These are phyloP conservation scores for Thamnophis sirtalis DNA, from an alignment of 2,113 vertebrate species.

Conservation along the genomic window DNA sequence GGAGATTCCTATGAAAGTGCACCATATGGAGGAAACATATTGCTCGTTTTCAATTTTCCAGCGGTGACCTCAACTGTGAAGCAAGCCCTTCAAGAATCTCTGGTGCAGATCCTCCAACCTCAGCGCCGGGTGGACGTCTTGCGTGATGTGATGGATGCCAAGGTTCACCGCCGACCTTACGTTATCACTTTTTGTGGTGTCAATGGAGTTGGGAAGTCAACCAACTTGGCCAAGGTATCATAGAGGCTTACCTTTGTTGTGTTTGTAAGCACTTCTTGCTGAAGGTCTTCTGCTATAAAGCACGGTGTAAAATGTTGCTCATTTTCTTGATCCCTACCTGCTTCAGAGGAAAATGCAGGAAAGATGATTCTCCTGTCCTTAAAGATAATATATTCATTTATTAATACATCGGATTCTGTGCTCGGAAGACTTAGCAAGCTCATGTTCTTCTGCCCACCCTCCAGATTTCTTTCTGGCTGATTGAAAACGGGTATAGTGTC, in stretches of 20 bases:
- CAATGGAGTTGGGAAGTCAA: slow-evolving; percentile 96
- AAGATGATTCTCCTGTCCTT: background rate
- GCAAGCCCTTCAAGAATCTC: slow-evolving; percentile 91
- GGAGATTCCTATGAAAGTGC: background rate
- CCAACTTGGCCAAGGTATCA: slow-evolving; percentile 91
- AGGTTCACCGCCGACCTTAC: slow-evolving; percentile 83
- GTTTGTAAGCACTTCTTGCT: background rate
- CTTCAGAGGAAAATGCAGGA: background rate
- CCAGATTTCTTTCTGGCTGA: slow-evolving; percentile 96
- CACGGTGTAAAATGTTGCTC: background rate
- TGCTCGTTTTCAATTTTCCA: slow-evolving; percentile 37
- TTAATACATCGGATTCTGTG: background rate
- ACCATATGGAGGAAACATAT: background rate
- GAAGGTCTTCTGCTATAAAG: background rate
- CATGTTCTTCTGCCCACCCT: accelerated
- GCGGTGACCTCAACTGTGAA: slow-evolving; percentile 96
- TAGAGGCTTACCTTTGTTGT: background rate
- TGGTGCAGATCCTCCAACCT: slow-evolving; percentile 97
- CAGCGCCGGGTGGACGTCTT: slow-evolving; percentile 92
- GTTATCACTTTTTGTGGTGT: slow-evolving; percentile 95
- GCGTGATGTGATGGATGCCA: slow-evolving; percentile 92
- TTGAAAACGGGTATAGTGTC: slow-evolving; percentile 92
- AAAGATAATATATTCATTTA: background rate
- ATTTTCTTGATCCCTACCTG: background rate
- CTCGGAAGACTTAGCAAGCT: accelerated